Evolutionary conservation across 2,113 vertebrate genomes (phyloP).

Genomic region (Centropristis striata): DNA sequence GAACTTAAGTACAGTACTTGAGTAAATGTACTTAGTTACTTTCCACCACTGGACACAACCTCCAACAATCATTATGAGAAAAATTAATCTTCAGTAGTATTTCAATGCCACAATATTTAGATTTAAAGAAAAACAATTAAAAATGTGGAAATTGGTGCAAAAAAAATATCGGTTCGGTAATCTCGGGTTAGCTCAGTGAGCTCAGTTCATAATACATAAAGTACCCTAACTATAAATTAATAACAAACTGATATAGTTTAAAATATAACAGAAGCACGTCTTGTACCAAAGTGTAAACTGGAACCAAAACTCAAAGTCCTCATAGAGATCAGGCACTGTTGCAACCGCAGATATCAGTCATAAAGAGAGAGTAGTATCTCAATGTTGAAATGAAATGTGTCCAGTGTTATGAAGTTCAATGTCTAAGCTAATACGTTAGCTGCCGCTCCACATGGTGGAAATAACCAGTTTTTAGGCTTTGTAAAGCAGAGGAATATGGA

Average conservation of each 20-base stretch:
- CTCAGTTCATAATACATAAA: not conserved
- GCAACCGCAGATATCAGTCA: conserved; percentile 1
- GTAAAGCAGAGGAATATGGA: conserved; percentile 16
- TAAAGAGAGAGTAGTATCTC: not conserved
- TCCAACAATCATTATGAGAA: not conserved
- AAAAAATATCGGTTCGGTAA: no score
- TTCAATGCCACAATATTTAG: not conserved
- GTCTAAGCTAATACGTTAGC: conserved; percentile 18
- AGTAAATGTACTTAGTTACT: no score
- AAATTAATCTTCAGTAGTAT: conserved; percentile 8
- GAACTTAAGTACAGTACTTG: no score
- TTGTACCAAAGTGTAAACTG: conserved; percentile 32
- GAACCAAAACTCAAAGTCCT: not conserved
- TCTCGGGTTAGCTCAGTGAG: no score
- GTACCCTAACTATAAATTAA: not conserved
- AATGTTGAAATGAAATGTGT: not conserved
- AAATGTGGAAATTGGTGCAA: not conserved
- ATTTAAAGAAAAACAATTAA: not conserved
- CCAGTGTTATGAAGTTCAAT: conserved; percentile 12
- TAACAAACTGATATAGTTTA: not conserved
- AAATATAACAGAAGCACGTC: not conserved
- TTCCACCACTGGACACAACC: no score
- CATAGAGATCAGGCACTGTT: conserved; percentile 1
- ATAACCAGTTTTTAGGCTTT: not conserved
- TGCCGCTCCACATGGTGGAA: conserved; percentile 44